Base-by-base conservation (phyloP, 2,888 invertebrate genomes). In the Steinernema hermaphroditum region DNA sequence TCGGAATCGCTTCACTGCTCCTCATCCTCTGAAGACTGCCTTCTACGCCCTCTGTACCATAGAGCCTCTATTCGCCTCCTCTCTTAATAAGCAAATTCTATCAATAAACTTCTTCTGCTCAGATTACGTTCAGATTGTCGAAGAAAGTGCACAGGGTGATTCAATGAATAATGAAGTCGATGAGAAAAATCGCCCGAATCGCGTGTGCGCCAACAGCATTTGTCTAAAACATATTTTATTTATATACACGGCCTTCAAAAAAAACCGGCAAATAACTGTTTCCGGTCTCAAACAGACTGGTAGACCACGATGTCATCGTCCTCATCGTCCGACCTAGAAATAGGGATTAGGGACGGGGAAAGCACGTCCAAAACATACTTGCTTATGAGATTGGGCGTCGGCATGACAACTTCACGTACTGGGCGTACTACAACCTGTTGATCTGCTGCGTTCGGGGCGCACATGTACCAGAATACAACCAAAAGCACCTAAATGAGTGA, bases 51-150 rank as follows among this genome's bases (percentile, higher is more conserved):
- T 62, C 27, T 29, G 34, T 34, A 34, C 32, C 6, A 32, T 34
- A 62, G 62, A 32, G 16, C 22, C 19, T 54, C 62, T 62, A 32
- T 62, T 62, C 16, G 22, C 8, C 50, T 24, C 24, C 19, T 22
- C 22, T 24, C 24, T 24, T 62, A 62, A 62, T 62, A 62, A 62
- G 29, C 62, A 62, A 54, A 54, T 54, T 62, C 62, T 62, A 62
- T 62, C 32, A 2, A 29, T 34, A 27, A 32, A 32, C 22, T 19
- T 46, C 22, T 46, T 19, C 16, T 19, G 46, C 16, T 19, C 22
- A 19, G n/a, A 19, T 9, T 4, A 46, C 16, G 22, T 4, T 4
- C 43, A 41, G 22, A 46, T 46, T 16, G 37, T n/a, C n/a, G 37
- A 37, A 37, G 4, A 37, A 37, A 37, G 37, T 37, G 37, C 37